Evolutionary conservation across 1,140 invertebrate genomes (phyloP).

Genomic region (Portunus trituberculatus): DNA sequence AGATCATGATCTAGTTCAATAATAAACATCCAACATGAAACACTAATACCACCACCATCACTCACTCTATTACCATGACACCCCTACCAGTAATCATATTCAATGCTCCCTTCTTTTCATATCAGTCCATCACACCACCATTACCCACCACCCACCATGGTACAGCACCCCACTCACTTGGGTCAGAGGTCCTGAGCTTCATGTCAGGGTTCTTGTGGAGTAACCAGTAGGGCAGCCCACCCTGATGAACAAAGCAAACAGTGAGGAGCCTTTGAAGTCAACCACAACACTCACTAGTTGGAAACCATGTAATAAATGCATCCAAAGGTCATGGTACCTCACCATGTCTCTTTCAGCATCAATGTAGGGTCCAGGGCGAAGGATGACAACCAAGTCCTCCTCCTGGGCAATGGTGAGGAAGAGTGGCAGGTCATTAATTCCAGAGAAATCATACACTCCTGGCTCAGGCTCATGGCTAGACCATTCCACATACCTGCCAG

Average conservation of each 20-base stretch:
- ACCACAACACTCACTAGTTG: too few species aligned
- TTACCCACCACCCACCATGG: too few species aligned
- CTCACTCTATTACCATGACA: too few species aligned
- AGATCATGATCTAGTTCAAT: too few species aligned
- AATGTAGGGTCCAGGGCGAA: conserved; percentile 96
- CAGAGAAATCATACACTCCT: conserved; percentile 82
- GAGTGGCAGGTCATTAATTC: conserved; percentile 85
- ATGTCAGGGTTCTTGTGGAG: conserved; percentile 53
- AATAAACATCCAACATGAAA: too few species aligned
- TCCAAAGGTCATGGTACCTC: not conserved
- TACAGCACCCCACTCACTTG: not conserved
- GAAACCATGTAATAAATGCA: too few species aligned
- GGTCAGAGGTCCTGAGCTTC: conserved; percentile 48
- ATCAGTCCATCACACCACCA: too few species aligned
- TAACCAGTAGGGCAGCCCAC: conserved; percentile 57
- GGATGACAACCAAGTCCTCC: conserved; percentile 90
- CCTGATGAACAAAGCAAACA: not conserved
- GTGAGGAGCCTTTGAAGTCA: not conserved
- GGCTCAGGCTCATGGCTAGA: conserved; percentile 92
- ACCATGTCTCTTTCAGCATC: conserved; percentile 91
- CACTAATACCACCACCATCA: too few species aligned
- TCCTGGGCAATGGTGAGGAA: conserved; percentile 92
- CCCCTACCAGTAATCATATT: too few species aligned
- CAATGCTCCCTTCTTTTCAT: too few species aligned
- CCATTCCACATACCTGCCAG: conserved; percentile 91